Base-by-base conservation (phyloP, 2,888 invertebrate genomes). In the Rhagophthalmus giganteus region DNA sequence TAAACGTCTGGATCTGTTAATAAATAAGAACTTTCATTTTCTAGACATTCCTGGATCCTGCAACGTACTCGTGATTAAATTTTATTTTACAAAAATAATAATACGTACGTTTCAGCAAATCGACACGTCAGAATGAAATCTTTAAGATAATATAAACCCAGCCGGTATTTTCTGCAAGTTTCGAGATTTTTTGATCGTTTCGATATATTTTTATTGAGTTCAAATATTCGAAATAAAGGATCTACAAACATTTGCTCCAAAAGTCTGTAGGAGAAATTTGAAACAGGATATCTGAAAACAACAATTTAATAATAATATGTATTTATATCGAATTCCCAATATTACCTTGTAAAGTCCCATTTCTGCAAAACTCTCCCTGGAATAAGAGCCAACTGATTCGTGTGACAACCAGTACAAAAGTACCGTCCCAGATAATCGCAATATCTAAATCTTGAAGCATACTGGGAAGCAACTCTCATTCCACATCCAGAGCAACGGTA, bases 351-450 rank as follows among this genome's bases (percentile, higher is more conserved):
- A 55, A 84, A 84, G 68, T 84, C 82, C 84, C 84, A 84, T 66
- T 82, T 82, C 27, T 79, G 77, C 39, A 87, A 70, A 51, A 87
- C 81, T 68, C 82, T 78, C 2, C 84, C 85, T 6, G 87, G 87
- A 64, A 91, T 87, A 55, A 85, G 74, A 2, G 86, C 81, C 47
- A 85, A 79, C 68, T 87, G 84, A 72, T 89, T 87, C 13, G 84
- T 84, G 73, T 93, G 92, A 70, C 93, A 93, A 32, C 88, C 88
- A 7, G 90, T 88, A 67, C 93, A 93, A 74, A 91, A 90, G 74
- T 87, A 90, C 66, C 89, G 83, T 6, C 91, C 90, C 53, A 90
- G 76, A 74, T 93, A 93, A 64, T 88, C 85, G 70, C 91, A 91
- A 67, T 88, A 91, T 9, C 90, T 81, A 73, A 86, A 89, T 62